Evolutionary conservation across 1,140 invertebrate species (phyloP).

Genomic region (Brevipalpus yothersi): DNA sequence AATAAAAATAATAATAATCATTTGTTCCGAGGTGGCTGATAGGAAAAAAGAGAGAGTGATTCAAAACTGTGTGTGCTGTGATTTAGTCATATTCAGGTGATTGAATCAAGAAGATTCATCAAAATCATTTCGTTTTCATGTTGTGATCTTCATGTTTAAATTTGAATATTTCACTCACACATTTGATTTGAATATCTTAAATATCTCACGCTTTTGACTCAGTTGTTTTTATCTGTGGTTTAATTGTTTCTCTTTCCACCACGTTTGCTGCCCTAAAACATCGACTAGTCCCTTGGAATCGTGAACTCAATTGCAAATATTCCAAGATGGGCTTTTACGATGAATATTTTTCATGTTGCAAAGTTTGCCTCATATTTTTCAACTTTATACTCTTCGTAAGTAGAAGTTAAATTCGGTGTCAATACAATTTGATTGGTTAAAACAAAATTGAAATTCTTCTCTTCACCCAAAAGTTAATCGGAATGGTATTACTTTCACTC

Average conservation of each 20-base stretch:
- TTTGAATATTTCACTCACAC: not conserved
- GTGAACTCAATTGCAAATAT: not conserved
- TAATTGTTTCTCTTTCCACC: not conserved
- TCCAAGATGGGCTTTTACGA: not conserved
- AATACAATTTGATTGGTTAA: not conserved
- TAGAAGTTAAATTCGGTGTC: not conserved
- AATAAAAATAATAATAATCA: too few species aligned
- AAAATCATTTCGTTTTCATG: not conserved
- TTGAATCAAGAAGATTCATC: not conserved
- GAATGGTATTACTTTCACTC: slow-evolving; percentile 8
- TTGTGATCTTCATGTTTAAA: not conserved
- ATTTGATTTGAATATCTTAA: not conserved
- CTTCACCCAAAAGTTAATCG: slow-evolving; percentile 1
- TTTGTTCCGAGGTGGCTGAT: not conserved
- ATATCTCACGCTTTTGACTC: not conserved
- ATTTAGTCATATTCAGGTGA: not conserved
- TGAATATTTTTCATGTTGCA: not conserved
- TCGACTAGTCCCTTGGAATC: too few species aligned
- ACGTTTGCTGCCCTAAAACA: not conserved
- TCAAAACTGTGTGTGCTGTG: not conserved
- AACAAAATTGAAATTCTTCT: not conserved
- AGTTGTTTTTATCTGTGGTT: not conserved
- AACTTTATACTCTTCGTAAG: slow-evolving; percentile 1
- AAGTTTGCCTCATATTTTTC: not conserved
- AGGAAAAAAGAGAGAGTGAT: not conserved